A percentile compares a stretch with the other conserved stretches of the same genome.
Evolutionary conservation across 2,113 vertebrate species (phyloP).

Genomic region (Falcunculus frontatus): DNA sequence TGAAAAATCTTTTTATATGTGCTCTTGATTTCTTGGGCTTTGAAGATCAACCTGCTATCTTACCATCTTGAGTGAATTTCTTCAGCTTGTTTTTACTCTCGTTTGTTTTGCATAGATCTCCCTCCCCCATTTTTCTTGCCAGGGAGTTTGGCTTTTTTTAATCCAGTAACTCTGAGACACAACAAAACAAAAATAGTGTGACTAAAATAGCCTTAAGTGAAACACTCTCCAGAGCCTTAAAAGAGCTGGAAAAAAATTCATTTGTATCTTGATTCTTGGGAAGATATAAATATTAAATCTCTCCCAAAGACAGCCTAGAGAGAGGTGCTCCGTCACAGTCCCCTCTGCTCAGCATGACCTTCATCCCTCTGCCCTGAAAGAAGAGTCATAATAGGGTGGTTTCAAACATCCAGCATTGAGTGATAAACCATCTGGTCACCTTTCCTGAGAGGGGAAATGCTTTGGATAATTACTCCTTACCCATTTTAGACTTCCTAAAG

Average conservation of each 20-base stretch:
- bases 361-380: neutral
- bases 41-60: neutral
- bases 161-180: neutral
- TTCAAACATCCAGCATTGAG: neutral
- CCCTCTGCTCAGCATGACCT: neutral
- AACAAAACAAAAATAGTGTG: neutral
- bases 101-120: neutral
- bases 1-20: neutral
- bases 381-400: neutral
- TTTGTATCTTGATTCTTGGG: neutral
- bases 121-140: neutral
- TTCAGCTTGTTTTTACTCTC: neutral
- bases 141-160: neutral
- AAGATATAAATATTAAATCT: neutral
- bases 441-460: neutral
- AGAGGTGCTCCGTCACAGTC: neutral
- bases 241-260: neutral
- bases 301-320: neutral
- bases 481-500: neutral
- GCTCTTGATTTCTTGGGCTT: neutral
- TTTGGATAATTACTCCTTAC: neutral
- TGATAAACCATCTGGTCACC: neutral
- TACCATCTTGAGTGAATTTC: neutral
- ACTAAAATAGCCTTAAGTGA: neutral
- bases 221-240: neutral